phyloP scores from a whole-genome alignment of 2,113 vertebrate species.

The Stigmatopora nigra region DNA sequence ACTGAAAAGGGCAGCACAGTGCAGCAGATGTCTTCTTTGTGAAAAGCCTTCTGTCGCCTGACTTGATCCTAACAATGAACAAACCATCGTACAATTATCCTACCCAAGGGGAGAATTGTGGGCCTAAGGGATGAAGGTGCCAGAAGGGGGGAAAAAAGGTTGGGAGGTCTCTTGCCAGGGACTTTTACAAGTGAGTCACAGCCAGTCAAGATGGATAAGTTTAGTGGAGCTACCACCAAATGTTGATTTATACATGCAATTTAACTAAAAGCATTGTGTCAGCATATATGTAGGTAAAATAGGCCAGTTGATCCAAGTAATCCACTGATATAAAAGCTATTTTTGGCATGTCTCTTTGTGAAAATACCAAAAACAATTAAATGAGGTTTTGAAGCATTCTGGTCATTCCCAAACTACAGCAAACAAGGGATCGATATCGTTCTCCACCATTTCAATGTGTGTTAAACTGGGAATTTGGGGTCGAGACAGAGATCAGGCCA shows the following conservation, averaged over 20 bases:
- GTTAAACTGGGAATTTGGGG: constrained; percentile 21
- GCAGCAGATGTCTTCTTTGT: constrained; percentile 67
- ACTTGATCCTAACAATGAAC: constrained; percentile 59
- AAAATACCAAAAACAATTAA: too few relatives aligned
- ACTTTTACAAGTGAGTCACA: constrained; percentile 11
- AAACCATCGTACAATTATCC: constrained; percentile 57
- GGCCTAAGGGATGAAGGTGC: constrained; percentile 3
- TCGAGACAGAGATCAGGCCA: constrained; percentile 38
- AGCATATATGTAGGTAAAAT: neutral
- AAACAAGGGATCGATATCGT: constrained; percentile 21
- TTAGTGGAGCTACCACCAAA: neutral
- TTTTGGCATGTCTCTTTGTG: too few relatives aligned
- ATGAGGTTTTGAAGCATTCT: constrained; percentile 18
- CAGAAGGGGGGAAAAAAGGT: constrained; percentile 12
- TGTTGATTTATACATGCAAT: neutral
- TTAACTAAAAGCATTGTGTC: neutral
- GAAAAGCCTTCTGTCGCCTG: constrained; percentile 50
- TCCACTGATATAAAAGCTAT: neutral
- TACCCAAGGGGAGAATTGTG: constrained; percentile 17
- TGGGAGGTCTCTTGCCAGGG: constrained; percentile 26
- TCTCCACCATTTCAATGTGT: constrained; percentile 17
- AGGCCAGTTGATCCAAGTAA: neutral
- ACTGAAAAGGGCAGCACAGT: constrained; percentile 52
- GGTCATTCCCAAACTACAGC: constrained; percentile 37
- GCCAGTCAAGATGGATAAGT: neutral